Conservation (phyloP, 2,113 vertebrate species). For the Lasiurus borealis region DNA sequence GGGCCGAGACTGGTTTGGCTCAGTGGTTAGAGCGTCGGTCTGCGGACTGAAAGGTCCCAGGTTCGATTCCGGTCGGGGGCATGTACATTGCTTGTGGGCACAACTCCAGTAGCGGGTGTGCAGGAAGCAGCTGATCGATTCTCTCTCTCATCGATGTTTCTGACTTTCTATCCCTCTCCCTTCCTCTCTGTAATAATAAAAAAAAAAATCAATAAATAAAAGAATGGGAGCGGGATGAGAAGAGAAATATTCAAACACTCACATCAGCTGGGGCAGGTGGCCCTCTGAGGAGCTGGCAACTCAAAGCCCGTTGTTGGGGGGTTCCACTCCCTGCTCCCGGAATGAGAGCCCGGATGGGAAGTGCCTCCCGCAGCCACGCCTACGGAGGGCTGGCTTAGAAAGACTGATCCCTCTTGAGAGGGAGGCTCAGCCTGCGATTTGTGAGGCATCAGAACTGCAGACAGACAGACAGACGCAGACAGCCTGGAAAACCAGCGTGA, state of each 20-base stretch:
- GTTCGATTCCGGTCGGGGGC: too few relatives aligned
- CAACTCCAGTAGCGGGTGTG: too few relatives aligned
- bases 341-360: not conserved
- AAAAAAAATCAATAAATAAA: not conserved
- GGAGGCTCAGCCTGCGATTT: not conserved
- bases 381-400: not conserved
- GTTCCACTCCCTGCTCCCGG: not conserved
- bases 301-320: not conserved
- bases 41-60: too few relatives aligned
- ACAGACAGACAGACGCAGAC: not conserved
- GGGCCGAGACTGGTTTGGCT: too few relatives aligned
- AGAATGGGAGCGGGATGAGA: not conserved
- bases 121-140: too few relatives aligned
- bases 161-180: too few relatives aligned
- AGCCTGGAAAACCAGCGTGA: not conserved
- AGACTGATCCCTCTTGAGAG: not conserved
- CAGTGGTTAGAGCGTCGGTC: too few relatives aligned
- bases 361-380: not conserved
- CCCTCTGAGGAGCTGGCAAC: not conserved
- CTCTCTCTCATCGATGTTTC: too few relatives aligned
- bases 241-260: not conserved
- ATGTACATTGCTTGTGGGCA: too few relatives aligned
- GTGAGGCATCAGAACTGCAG: not conserved
- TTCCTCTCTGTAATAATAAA: too few relatives aligned
- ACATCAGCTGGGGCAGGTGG: not conserved